phyloP scores from a whole-genome alignment of 2,888 invertebrate species.

The Stenchaetothrips biformis region DNA sequence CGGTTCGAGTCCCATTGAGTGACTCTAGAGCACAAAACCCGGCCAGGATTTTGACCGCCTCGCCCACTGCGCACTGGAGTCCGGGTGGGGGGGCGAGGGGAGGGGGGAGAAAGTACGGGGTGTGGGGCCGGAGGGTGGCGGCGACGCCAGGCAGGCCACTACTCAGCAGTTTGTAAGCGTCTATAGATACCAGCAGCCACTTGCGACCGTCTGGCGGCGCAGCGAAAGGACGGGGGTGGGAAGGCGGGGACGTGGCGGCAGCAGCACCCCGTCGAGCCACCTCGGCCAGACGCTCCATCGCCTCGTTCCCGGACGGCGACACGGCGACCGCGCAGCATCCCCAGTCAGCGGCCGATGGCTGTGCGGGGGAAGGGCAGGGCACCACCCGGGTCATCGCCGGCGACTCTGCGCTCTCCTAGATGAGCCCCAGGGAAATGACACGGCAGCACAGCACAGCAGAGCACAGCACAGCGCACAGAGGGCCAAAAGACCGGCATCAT shows the following conservation, averaged over 20 bases:
- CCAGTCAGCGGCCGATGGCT: neutral
- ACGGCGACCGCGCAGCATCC: neutral
- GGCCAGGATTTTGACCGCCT: too few relatives aligned
- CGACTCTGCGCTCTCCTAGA: too few relatives aligned
- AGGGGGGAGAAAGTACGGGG: too few relatives aligned
- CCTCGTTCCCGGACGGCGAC: neutral
- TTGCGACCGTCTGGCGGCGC: neutral
- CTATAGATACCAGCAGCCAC: constrained; percentile 15
- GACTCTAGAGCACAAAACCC: too few relatives aligned
- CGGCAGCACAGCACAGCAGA: too few relatives aligned
- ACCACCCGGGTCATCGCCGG: neutral
- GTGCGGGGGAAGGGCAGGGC: neutral
- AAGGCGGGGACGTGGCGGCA: too few relatives aligned
- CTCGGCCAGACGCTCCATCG: neutral
- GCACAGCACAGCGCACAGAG: too few relatives aligned
- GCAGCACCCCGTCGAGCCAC: neutral
- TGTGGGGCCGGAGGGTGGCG: neutral
- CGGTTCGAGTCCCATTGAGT: too few relatives aligned
- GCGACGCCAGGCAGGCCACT: neutral
- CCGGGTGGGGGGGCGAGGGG: too few relatives aligned
- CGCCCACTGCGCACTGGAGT: too few relatives aligned
- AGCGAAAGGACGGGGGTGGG: neutral
- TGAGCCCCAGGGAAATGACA: too few relatives aligned
- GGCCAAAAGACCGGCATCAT: too few relatives aligned
- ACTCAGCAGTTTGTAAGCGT: constrained; percentile 23